Base-by-base conservation (phyloP, 2,797 vertebrate genomes). In the Sebastiscus albofasciatus region DNA sequence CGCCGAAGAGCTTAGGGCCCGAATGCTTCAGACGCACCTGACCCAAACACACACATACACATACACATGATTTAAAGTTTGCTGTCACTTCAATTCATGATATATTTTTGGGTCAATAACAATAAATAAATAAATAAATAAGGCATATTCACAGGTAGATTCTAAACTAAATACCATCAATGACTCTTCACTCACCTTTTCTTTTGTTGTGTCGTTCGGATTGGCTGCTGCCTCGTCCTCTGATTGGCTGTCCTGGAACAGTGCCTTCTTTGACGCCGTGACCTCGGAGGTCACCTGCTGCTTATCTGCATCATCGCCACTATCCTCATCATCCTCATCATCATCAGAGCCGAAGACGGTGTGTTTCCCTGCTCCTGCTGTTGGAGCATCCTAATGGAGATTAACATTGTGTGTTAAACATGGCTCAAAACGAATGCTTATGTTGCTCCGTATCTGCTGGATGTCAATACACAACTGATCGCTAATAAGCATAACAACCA, bases 281-380 rank as follows among this genome's bases (percentile, higher is more conserved):
- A 24, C 8, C 24, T 67, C 33, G 31, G 88, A 70, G 22, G 26
- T 31, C 0, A 22, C 20, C n/a, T 66, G 65, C 60, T 77, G 42
- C 49, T 85, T 13, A 22, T 78, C 70, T 14, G 76, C 74, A 29
- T 10, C 52, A 11, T 90, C 91, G 34, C 58, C 82, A 56, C 96
- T 93, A 1, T 85, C 91, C 54, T 97, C 96, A 5, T 80, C 97
- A 42, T 97, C 97, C 13, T 39, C 33, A 10, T 34, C 33, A 49
- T 97, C 97, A 54, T 97, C 97, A 0, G 97, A 98, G 90, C 94
- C 86, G 20, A 99, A 99, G 80, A 98, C 83, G 6, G 98, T 96
- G 83, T 97, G 98, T 42, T 96, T 97, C 16, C 95, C 93, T 76
- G 94, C 95, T 78, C 80, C 89, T 79, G 90, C 67, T 74, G 94